phyloP scores from a whole-genome alignment of 2,888 invertebrate genomes.

The Eremobia ochroleuca region DNA sequence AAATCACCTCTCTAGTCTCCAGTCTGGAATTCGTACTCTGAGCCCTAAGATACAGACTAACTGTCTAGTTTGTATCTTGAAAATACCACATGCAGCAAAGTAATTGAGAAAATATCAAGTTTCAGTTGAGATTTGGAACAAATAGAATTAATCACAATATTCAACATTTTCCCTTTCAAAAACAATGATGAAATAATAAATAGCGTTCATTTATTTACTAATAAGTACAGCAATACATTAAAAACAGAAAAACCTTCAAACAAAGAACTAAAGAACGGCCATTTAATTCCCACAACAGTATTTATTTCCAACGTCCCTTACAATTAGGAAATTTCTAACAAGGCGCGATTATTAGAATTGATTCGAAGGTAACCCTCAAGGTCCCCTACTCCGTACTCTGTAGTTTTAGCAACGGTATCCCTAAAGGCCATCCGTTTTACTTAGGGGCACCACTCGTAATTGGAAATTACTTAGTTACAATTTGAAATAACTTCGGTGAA shows the following conservation, averaged over 20 bases:
- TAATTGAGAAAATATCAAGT: too few relatives aligned
- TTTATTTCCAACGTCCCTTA: conserved; percentile 35
- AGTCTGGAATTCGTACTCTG: too few relatives aligned
- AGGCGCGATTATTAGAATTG: conserved; percentile 63
- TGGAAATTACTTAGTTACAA: conserved; percentile 59
- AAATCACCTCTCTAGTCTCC: too few relatives aligned
- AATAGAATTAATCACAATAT: background rate
- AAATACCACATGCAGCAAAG: too few relatives aligned
- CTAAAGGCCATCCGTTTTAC: conserved; percentile 63
- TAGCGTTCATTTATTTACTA: background rate
- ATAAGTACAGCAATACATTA: background rate
- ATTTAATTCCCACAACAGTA: conserved; percentile 35
- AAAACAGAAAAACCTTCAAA: conserved; percentile 26
- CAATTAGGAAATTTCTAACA: conserved; percentile 60
- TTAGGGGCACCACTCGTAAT: conserved; percentile 61
- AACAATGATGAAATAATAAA: background rate
- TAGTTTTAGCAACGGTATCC: conserved; percentile 54
- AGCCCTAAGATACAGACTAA: too few relatives aligned
- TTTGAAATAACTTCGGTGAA: conserved; percentile 56
- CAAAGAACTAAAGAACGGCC: conserved; percentile 34
- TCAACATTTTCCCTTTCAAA: background rate
- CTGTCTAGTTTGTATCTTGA: too few relatives aligned
- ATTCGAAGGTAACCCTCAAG: conserved; percentile 54
- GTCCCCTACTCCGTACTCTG: conserved; percentile 38
- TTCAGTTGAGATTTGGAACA: background rate